Conservation (phyloP, 1,140 invertebrate species). For the Idris sp. region DNA sequence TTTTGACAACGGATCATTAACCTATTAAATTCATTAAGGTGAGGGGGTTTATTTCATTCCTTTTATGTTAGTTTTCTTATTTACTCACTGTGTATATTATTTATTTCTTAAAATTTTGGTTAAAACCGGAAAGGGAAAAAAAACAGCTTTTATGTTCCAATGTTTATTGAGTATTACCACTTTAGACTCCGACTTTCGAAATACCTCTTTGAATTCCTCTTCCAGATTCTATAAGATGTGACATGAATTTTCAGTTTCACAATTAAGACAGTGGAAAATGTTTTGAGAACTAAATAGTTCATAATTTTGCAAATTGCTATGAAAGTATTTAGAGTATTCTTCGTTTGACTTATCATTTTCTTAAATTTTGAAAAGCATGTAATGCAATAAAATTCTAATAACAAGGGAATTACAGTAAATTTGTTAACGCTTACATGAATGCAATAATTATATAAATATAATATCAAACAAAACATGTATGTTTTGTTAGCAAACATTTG, state of each 20-base stretch:
- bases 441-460: no score
- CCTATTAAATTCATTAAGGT: conserved; percentile 7
- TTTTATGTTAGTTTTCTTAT: no score
- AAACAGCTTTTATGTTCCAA: conserved; percentile 6
- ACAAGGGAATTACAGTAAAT: no score
- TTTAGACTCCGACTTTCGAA: conserved; percentile 4
- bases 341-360: no score
- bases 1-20: conserved; percentile 6
- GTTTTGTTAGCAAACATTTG: no score
- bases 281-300: conserved; percentile 2
- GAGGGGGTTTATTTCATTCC: neutral
- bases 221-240: neutral
- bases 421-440: no score
- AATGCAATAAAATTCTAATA: no score
- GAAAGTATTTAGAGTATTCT: neutral
- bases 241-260: conserved; percentile 3
- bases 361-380: no score
- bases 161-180: conserved; percentile 13
- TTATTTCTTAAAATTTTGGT: no score
- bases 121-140: neutral
- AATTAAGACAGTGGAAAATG: conserved; percentile 2
- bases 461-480: no score
- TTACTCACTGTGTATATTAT: no score
- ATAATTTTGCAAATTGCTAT: conserved; percentile 17
- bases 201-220: conserved; percentile 4